Conservation (phyloP, 2,113 vertebrate genomes). For the Synodontis membranacea region DNA sequence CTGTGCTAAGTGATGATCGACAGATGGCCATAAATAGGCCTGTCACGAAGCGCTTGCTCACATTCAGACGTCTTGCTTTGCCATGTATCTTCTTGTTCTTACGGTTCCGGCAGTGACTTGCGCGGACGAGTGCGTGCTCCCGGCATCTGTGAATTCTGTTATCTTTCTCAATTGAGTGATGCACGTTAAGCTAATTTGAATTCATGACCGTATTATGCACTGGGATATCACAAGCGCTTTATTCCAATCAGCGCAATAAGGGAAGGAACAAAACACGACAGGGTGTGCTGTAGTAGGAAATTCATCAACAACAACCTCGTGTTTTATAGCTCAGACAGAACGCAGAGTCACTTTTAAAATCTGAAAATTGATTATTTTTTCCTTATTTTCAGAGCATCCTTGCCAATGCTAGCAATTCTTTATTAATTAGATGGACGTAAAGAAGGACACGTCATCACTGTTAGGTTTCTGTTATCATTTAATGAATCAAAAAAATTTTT, state of each 20-base stretch:
- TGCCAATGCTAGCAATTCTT: not conserved
- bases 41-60: not conserved
- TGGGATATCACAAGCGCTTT: not conserved
- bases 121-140: not conserved
- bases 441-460: not conserved
- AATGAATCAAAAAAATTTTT: not conserved
- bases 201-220: not conserved
- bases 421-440: too few relatives aligned
- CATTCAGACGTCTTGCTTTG: not conserved
- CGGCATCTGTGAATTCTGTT: not conserved
- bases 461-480: not conserved
- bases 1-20: slow-evolving; percentile 43
- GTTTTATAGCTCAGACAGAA: not conserved
- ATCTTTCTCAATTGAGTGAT: not conserved
- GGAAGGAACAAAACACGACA: not conserved
- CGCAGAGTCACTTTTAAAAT: not conserved
- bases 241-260: not conserved
- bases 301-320: not conserved
- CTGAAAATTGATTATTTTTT: not conserved
- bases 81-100: not conserved
- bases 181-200: not conserved
- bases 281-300: not conserved
- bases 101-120: not conserved
- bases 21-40: not conserved
- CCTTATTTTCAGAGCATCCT: not conserved